A percentile compares a stretch with the other conserved stretches of the same genome.
Evolutionary conservation across 2,113 vertebrate species (phyloP).

Genomic region (Neodon shergylaensis): DNA sequence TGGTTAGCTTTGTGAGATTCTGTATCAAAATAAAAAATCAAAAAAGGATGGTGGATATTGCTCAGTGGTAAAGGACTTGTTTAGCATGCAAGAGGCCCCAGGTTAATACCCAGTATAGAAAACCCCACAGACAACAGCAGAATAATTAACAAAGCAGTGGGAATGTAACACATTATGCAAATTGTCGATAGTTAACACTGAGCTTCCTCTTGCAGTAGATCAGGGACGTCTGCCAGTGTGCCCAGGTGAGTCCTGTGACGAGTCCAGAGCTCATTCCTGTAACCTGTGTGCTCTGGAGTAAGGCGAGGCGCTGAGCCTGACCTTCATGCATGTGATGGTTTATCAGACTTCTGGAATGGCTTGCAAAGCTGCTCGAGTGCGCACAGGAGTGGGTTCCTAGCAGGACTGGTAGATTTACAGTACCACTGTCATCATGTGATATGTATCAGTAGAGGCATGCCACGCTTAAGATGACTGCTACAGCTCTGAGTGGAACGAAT

Average conservation of each 20-base stretch:
- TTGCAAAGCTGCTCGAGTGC: background rate
- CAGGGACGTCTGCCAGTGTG: background rate
- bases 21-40: background rate
- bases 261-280: background rate
- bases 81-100: background rate
- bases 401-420: background rate
- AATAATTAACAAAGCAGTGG: background rate
- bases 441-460: background rate
- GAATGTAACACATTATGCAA: background rate
- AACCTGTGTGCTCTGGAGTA: background rate
- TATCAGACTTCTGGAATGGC: background rate
- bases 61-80: too few species aligned
- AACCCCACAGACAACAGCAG: background rate
- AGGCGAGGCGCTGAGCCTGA: background rate
- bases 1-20: background rate
- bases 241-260: background rate
- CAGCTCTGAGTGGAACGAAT: background rate
- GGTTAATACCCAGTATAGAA: background rate
- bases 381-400: background rate
- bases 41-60: background rate
- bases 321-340: background rate
- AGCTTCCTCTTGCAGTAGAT: background rate
- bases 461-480: background rate
- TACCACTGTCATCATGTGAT: background rate
- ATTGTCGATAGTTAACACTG: background rate